A percentile compares a stretch with the other conserved stretches of the same genome.
Conservation (phyloP, 2,888 invertebrate genomes). For the Scaptomyza cyrtandrae region DNA sequence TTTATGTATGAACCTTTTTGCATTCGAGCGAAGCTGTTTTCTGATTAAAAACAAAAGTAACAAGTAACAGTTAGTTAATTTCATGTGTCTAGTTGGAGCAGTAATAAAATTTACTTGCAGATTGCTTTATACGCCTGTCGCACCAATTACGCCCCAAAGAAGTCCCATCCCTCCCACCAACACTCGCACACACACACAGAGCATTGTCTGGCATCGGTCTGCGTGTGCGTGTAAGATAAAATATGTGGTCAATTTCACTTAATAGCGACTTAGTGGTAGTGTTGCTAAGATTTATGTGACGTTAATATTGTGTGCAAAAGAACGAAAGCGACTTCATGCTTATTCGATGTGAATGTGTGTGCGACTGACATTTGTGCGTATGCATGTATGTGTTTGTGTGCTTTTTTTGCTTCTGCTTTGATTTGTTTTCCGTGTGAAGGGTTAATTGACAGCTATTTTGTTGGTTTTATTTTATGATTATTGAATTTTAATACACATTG, state of each 20-base stretch:
- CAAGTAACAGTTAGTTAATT: conserved; percentile 36
- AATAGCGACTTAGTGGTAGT: conserved; percentile 80
- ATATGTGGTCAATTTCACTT: conserved; percentile 83
- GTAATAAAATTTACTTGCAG: conserved; percentile 56
- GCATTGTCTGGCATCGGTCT: conserved; percentile 31
- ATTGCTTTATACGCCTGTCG: conserved; percentile 55
- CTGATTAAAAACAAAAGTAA: no score
- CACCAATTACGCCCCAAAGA: conserved; percentile 50
- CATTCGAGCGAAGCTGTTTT: no score
- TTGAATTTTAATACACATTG: conserved; percentile 83
- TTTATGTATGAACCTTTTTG: no score
- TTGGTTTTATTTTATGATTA: conserved; percentile 78
- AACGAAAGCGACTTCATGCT: conserved; percentile 18
- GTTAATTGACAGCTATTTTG: conserved; percentile 59
- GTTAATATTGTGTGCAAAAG: conserved; percentile 70
- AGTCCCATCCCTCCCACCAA: background rate
- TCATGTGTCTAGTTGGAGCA: conserved; percentile 35
- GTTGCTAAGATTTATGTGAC: conserved; percentile 77
- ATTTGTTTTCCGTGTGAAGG: conserved; percentile 26
- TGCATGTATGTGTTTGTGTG: conserved; percentile 1
- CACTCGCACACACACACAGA: background rate
- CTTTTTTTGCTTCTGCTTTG: conserved; percentile 4
- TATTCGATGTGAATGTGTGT: conserved; percentile 33
- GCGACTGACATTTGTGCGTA: conserved; percentile 2
- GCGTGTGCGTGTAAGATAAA: conserved; percentile 78